Base-by-base conservation (phyloP, 2,113 vertebrate genomes). In the Martes martes region DNA sequence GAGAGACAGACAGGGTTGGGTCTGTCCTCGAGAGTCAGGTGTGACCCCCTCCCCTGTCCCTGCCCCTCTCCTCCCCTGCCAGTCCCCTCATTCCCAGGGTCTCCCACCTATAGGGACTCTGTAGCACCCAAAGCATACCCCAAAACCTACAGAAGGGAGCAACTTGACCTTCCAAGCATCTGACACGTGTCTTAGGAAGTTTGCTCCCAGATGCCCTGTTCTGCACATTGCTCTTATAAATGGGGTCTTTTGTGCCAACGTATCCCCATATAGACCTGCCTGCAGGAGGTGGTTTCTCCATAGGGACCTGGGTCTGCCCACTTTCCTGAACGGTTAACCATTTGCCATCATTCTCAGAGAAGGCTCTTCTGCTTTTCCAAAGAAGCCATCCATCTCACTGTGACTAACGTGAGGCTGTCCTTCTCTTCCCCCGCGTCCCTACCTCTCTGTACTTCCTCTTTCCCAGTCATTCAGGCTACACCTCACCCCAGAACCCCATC, bases 91-190 rank as follows among this genome's bases (percentile, higher is more conserved):
- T 36, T 0, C 36, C 76, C 31, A 39, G 50, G 83, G 47, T n/a
- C 6, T 50, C 6, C 3, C 0, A 16, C 18, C n/a, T 23, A 0
- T 26, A 8, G 0, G 16, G 10, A 2, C 14, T 57, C 52, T 11
- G 61, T 24, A 1, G 21, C 16, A 33, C 24, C 36, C 28, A 31
- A 21, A 5, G 15, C 0, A 19, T 0, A 42, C 45, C 31, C 33
- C 10, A 4, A 59, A 65, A 59, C 61, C 23, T 2, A 31, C 9
- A 7, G 23, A 26, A 86, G 65, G 57, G 21, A 87, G 1, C 52
- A 55, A 86, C 45, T 45, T 0, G n/a, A 18, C 13, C 42, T 31
- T 76, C 42, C 42, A 14, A 4, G 33, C 19, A 8, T 76, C 76
- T 16, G 28, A 28, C 39, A 4, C 47, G 0, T 2, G 21, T 36